Evolutionary conservation across 2,888 invertebrate species (phyloP), one percentile per base, ranked within the genome.

Genomic region (Drosophila kuntzei): DNA sequence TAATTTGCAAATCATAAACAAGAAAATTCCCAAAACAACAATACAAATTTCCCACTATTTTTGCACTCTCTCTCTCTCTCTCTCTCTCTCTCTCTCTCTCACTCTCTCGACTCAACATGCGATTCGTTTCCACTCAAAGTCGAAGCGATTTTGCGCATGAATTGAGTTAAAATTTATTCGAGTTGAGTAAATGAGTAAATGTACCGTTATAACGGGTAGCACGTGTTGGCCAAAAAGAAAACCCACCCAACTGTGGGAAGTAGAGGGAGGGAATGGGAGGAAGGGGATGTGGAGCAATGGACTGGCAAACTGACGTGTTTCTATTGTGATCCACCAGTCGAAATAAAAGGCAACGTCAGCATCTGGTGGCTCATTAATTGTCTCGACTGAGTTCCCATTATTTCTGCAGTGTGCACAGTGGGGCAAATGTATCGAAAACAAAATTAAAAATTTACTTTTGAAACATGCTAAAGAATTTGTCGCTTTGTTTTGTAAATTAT

Each of bases 1-100:
- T 55, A 59, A 62, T 70, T 71, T 46, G 69, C 69, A 70, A 76
- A 54, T 61, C 55, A 59, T 75, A 69, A 73, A 76, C 76, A 73
- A 25, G n/a, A 18, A 47, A 36, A 29, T 34, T 12, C 7, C 55
- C 14, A 34, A 34, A 16, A 27, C 2, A 9, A 12, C 4, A 14
- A 12, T 2, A 16, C 39, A 4, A 49, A 60, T 63, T 66, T 58
- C 62, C 63, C 73, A 9, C 7, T 77, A 63, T 75, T 72, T 27
- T 7, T 2, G n/a, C n/a, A n/a, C n/a, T n/a, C n/a, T n/a, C n/a
- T n/a, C n/a, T n/a, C n/a, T n/a, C n/a, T n/a, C n/a, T n/a, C n/a
- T n/a, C n/a, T n/a, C n/a, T n/a, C n/a, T n/a, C n/a, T n/a, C n/a
- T n/a, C n/a, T n/a, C n/a, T n/a, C n/a, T n/a, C n/a, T n/a, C n/a